Percentiles rank a stretch among this genome's conserved stretches.
Evolutionary conservation across 2,113 vertebrate species (phyloP).

Genomic region (Alouatta palliata): DNA sequence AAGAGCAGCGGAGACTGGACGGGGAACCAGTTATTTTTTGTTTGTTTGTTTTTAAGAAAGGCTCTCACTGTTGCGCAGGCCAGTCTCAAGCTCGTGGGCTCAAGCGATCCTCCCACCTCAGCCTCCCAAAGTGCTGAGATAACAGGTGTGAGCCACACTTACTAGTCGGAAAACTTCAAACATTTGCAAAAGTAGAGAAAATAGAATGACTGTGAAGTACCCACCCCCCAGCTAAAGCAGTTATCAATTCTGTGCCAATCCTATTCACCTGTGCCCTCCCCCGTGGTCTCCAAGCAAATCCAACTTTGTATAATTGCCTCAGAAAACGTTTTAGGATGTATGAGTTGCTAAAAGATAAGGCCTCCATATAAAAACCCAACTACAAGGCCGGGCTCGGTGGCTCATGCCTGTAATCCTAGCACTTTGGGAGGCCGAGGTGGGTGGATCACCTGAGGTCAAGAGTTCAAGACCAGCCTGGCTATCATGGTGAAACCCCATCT

Average conservation of each 20-base stretch:
- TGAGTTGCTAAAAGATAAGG: background rate
- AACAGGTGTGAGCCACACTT: background rate
- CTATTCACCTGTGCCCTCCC: background rate
- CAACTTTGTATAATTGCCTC: fast-evolving
- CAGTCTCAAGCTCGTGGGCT: background rate
- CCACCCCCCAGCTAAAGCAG: background rate
- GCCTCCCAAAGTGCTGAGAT: background rate
- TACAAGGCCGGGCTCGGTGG: too few species aligned
- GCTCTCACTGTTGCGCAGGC: background rate
- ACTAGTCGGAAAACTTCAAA: background rate
- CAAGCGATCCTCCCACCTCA: background rate
- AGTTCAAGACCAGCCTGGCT: too few species aligned
- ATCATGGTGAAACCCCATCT: too few species aligned
- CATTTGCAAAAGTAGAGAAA: background rate
- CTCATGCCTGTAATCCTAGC: too few species aligned
- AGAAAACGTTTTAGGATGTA: background rate
- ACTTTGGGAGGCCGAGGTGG: too few species aligned
- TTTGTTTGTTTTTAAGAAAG: background rate
- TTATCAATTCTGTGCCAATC: background rate
- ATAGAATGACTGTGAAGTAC: background rate
- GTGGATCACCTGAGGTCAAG: too few species aligned
- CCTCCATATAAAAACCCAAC: background rate
- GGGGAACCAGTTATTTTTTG: background rate
- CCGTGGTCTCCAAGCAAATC: background rate
- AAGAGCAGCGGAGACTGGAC: background rate